A percentile compares a stretch with the other conserved stretches of the same genome.
Evolutionary conservation across 2,113 vertebrate genomes (phyloP).

Genomic region (Lanius ludovicianus): DNA sequence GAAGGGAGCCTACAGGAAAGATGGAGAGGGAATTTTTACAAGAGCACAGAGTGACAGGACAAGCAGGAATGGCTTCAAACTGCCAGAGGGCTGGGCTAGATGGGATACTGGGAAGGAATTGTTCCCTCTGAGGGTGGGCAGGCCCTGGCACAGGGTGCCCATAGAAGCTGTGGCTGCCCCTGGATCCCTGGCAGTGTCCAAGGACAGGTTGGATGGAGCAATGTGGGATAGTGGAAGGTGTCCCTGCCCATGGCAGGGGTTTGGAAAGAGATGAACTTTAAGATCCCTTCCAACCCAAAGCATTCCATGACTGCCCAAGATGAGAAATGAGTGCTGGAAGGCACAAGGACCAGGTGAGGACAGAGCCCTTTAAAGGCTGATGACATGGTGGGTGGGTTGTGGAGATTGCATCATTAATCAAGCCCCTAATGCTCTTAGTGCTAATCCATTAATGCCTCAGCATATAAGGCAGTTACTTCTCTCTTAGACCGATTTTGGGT

Average conservation of each 20-base stretch:
- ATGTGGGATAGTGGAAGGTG: rapidly evolving
- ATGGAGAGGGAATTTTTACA: not conserved
- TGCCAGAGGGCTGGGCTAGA: not conserved
- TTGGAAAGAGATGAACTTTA: not conserved
- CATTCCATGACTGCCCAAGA: not conserved
- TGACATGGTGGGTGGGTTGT: not conserved
- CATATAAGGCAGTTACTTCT: not conserved
- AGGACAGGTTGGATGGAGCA: rapidly evolving
- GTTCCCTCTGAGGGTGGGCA: rapidly evolving
- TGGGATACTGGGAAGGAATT: not conserved
- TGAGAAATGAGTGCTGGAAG: not conserved
- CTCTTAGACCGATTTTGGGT: not conserved
- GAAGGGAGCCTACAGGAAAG: not conserved
- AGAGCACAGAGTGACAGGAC: not conserved
- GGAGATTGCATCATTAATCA: not conserved
- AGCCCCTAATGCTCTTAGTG: conserved; percentile 20
- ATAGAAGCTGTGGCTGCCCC: not conserved
- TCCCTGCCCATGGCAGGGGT: not conserved
- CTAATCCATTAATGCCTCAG: conserved; percentile 15
- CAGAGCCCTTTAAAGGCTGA: not conserved
- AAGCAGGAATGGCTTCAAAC: not conserved
- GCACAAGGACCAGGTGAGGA: not conserved
- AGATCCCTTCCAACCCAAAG: not conserved
- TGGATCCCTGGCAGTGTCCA: not conserved
- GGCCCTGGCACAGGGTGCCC: rapidly evolving